phyloP scores from a whole-genome alignment of 1,140 invertebrate genomes.

The Scaptomyza graminum region DNA sequence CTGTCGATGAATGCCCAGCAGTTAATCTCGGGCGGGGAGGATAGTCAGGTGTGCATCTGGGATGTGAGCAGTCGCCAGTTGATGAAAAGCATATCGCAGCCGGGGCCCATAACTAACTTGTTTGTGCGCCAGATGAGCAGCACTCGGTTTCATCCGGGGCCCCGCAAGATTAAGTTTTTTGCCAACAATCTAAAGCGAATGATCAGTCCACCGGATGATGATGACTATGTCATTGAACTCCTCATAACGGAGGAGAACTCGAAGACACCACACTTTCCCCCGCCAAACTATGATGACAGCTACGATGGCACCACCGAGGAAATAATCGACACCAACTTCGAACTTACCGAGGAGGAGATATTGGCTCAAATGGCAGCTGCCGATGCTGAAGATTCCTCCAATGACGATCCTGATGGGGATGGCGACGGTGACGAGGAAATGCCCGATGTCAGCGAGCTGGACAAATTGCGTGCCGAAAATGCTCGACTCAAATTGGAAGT shows the following conservation, averaged over 20 bases:
- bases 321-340: not conserved
- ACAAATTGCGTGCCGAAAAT: conserved; percentile 48
- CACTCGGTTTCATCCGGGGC: conserved; percentile 81
- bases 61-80: conserved; percentile 90
- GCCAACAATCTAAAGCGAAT: conserved; percentile 82
- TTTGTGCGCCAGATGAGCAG: conserved; percentile 85
- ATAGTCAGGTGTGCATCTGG: conserved; percentile 91
- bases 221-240: conserved; percentile 68
- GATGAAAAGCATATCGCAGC: conserved; percentile 88
- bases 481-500: conserved; percentile 42
- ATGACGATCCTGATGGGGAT: conserved; percentile 11
- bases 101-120: conserved; percentile 89
- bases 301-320: not conserved
- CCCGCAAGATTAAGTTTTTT: conserved; percentile 83
- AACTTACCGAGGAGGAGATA: not conserved
- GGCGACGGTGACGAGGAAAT: conserved; percentile 1
- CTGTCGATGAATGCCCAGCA: conserved; percentile 88
- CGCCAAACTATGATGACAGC: conserved; percentile 18
- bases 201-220: conserved; percentile 56
- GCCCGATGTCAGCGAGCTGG: conserved; percentile 81
- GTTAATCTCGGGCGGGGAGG: conserved; percentile 90
- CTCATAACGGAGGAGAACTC: conserved; percentile 52
- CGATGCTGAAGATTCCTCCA: not conserved
- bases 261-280: not conserved
- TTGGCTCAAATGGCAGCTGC: not conserved